phyloP scores from a whole-genome alignment of 2,113 vertebrate genomes.

The Pedionomus torquatus region DNA sequence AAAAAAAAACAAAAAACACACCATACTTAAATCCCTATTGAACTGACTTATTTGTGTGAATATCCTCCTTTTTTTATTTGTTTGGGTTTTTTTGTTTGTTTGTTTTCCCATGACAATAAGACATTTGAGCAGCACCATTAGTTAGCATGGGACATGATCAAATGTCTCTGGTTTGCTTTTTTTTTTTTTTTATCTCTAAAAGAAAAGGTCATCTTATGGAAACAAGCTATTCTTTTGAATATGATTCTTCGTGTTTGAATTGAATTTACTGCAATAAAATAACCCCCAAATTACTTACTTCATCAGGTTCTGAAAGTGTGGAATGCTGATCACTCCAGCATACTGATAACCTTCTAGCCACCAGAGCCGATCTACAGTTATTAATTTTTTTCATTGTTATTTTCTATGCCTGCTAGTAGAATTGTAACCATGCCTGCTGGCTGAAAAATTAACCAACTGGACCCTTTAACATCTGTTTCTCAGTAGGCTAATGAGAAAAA shows the following conservation, averaged over 20 bases:
- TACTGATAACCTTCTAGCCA: neutral
- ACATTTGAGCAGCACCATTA: neutral
- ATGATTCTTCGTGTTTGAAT: neutral
- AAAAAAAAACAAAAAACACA: no score
- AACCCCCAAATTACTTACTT: neutral
- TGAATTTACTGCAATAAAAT: neutral
- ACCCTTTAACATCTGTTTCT: slow-evolving; percentile 5
- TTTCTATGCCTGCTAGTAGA: neutral
- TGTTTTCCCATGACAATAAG: neutral
- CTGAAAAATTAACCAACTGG: slow-evolving; percentile 30
- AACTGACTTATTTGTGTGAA: neutral
- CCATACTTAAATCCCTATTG: neutral
- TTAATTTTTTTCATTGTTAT: neutral
- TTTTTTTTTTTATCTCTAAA: no score
- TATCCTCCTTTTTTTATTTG: neutral
- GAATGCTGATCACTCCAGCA: neutral
- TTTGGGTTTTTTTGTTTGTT: no score
- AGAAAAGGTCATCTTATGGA: neutral
- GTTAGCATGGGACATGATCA: neutral
- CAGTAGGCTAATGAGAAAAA: slow-evolving; percentile 35
- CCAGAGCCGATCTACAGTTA: neutral
- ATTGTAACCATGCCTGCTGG: neutral
- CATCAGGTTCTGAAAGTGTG: neutral
- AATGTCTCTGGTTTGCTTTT: neutral
- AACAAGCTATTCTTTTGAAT: neutral